Conservation (phyloP, 1,140 invertebrate genomes). For the Chironomus tepperi region DNA sequence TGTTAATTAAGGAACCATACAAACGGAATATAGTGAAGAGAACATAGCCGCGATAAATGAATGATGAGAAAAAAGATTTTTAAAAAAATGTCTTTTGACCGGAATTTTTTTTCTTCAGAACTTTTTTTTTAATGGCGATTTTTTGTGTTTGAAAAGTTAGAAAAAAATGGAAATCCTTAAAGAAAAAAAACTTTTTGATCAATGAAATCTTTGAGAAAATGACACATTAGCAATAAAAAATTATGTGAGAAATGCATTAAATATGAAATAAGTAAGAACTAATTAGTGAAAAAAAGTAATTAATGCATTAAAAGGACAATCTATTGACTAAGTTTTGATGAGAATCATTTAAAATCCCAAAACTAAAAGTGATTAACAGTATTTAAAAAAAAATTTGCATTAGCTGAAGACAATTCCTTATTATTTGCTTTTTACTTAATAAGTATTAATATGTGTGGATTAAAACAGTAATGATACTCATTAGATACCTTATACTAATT, state of each 20-base stretch:
- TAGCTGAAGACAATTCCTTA: neutral
- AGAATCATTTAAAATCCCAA: neutral
- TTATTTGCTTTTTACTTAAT: neutral
- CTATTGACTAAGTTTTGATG: neutral
- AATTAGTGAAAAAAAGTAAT: neutral
- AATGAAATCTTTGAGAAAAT: neutral
- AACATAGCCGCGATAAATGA: neutral
- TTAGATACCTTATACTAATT: constrained; percentile 9
- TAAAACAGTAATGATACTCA: constrained; percentile 7
- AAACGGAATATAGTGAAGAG: neutral
- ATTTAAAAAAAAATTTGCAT: neutral
- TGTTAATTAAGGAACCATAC: constrained; percentile 7
- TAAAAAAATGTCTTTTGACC: constrained; percentile 8
- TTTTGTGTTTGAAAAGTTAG: neutral
- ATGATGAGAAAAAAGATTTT: neutral
- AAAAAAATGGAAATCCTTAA: neutral
- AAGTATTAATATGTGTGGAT: neutral
- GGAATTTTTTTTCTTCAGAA: constrained; percentile 10
- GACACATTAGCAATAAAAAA: constrained; percentile 1
- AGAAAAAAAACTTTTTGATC: neutral
- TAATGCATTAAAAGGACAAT: neutral
- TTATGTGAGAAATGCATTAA: neutral
- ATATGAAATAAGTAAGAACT: neutral
- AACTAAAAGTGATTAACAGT: neutral
- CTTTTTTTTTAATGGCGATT: constrained; percentile 4